Base-by-base conservation (phyloP, 1,140 invertebrate genomes). In the Archivesica marissinica region DNA sequence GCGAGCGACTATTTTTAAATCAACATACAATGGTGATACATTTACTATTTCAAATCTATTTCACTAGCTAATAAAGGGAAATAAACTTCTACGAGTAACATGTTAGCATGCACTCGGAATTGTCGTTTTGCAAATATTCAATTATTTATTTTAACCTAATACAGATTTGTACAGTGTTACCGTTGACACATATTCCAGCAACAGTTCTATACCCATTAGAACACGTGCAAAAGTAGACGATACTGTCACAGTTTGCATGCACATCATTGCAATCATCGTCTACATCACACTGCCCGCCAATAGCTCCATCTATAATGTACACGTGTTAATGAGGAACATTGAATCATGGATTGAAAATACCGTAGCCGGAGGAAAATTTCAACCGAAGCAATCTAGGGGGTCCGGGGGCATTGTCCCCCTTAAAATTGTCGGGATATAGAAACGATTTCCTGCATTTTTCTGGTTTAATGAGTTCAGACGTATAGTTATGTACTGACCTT, bases 181-280 rank as follows among this genome's bases (percentile, higher is more conserved):
- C 50, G 56, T 59, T 50, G 38, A 76, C 30, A 59, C 74, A 76
- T 2, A 23, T 35, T 4, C 25, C 33, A 23, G 56, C 33, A 2
- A 33, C 44, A 38, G 38, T 15, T 38, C 25, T 56, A 28, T 56
- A 76, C 15, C 54, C 50, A 1, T 9, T 56, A 13, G 74, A 76
- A 59, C 74, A 76, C 7, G 11, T 30, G 28, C 74, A 76, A 4
- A 59, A 47, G 7, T 20, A 59, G 13, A 28, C 15, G n/a, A 30
- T 50, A 0, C 50, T 25, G 9, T 25, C 20, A 76, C 74, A 76
- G 50, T 76, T 59, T 0, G 74, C 74, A 25, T 76, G 56, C 2
- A 30, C 50, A 41, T 76, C 74, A 13, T 13, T 25, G 30, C 74
- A 76, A 41, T 76, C 74, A 76, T 35, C 30, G 33, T 76, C 52